Conservation (phyloP, 2,888 invertebrate genomes). For the Nephrotoma appendiculata region DNA sequence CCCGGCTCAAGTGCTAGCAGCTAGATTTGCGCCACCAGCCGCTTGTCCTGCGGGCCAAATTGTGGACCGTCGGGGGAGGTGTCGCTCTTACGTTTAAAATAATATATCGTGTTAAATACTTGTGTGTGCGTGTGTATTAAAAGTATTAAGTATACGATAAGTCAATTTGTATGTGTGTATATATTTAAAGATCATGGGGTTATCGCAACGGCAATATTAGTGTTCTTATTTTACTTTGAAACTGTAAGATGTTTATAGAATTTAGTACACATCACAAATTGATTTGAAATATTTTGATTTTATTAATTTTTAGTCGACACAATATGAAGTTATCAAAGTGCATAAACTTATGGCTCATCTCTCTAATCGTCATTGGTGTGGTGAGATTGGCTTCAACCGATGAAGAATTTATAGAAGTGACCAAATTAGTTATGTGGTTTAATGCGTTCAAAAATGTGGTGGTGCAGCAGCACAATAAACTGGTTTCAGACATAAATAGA, state of each 20-base stretch:
- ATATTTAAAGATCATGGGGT: neutral
- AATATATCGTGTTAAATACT: neutral
- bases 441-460: neutral
- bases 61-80: neutral
- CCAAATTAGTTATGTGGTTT: neutral
- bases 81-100: neutral
- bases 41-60: neutral
- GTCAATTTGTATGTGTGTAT: neutral
- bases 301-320: neutral
- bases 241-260: neutral
- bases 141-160: neutral
- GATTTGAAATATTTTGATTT: neutral
- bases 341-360: neutral
- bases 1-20: neutral
- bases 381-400: neutral
- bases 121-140: neutral
- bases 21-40: neutral
- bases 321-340: neutral
- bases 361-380: neutral
- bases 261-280: neutral
- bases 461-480: neutral
- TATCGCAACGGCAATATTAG: neutral
- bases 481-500: neutral
- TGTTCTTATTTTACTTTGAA: neutral
- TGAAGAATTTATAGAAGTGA: neutral